These are phyloP conservation scores for Opisthocomus hoazin DNA, from an alignment of 2,113 vertebrate genomes.

Conservation along the genomic window DNA sequence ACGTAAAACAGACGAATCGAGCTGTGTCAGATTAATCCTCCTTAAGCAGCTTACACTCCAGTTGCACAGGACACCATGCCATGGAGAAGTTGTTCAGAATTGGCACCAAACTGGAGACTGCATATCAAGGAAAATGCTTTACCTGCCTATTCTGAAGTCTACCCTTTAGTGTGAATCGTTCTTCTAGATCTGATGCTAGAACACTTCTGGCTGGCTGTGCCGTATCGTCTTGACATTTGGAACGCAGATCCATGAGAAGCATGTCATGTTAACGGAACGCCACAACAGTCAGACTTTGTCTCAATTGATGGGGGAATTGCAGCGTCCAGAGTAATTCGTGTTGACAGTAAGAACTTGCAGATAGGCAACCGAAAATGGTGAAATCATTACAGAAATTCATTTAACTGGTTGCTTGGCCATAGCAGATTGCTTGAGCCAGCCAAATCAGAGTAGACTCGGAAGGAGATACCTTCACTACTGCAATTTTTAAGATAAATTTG, in stretches of 20 bases:
- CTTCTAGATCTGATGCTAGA: background rate
- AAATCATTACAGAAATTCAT: conserved; percentile 57
- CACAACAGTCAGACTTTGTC: conserved; percentile 15
- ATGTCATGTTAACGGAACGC: background rate
- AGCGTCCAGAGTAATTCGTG: conserved; percentile 12
- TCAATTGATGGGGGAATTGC: conserved; percentile 7
- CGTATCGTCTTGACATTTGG: background rate
- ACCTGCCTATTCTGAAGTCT: background rate
- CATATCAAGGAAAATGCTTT: background rate
- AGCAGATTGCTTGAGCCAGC: conserved; percentile 21
- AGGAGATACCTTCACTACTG: background rate
- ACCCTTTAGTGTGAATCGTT: background rate
- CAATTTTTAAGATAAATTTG: background rate
- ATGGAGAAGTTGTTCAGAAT: background rate
- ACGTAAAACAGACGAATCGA: background rate
- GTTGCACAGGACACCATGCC: background rate
- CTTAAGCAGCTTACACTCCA: background rate
- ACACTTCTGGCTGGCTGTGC: conserved; percentile 3
- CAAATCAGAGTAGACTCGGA: background rate
- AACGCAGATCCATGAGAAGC: background rate
- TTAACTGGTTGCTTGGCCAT: conserved; percentile 14
- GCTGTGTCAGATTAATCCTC: background rate
- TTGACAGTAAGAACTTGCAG: conserved; percentile 54
- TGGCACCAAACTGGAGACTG: background rate
- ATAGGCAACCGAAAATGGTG: conserved; percentile 43